phyloP scores from a whole-genome alignment of 2,797 vertebrate species.

The Myotis planiceps region DNA sequence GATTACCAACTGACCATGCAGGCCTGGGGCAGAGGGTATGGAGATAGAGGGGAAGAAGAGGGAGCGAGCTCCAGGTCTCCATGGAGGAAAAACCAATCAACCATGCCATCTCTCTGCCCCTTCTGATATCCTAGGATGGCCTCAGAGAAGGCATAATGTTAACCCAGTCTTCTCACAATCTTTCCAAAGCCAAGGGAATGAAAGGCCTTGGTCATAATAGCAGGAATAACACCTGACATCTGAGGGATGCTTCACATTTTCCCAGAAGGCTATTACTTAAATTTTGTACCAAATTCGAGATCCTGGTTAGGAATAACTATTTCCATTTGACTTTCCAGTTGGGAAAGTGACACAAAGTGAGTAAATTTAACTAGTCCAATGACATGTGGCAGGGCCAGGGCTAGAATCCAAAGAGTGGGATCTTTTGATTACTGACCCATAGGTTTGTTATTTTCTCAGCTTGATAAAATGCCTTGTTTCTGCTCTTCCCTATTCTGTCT shows the following conservation, averaged over 20 bases:
- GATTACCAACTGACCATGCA: neutral
- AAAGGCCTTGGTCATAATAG: neutral
- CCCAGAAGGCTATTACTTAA: neutral
- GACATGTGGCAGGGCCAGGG: neutral
- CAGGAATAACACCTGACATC: neutral
- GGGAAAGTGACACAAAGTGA: neutral
- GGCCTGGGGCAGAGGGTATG: neutral
- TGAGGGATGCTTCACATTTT: neutral
- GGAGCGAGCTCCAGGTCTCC: neutral
- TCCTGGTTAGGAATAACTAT: neutral
- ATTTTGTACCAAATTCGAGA: neutral
- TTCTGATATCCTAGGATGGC: neutral
- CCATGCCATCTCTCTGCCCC: neutral
- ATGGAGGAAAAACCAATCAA: neutral
- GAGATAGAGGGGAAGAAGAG: neutral
- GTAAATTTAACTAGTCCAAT: neutral
- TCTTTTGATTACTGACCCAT: neutral
- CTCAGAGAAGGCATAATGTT: constrained; percentile 10
- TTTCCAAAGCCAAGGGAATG: neutral
- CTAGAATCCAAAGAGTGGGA: neutral
- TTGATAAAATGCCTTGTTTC: neutral
- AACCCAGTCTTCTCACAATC: neutral
- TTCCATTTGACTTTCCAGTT: neutral
- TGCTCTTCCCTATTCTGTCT: constrained; percentile 12
- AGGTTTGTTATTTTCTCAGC: neutral